These are phyloP conservation scores for Balearica regulorum DNA, from an alignment of 2,797 vertebrate genomes.

Conservation along the genomic window DNA sequence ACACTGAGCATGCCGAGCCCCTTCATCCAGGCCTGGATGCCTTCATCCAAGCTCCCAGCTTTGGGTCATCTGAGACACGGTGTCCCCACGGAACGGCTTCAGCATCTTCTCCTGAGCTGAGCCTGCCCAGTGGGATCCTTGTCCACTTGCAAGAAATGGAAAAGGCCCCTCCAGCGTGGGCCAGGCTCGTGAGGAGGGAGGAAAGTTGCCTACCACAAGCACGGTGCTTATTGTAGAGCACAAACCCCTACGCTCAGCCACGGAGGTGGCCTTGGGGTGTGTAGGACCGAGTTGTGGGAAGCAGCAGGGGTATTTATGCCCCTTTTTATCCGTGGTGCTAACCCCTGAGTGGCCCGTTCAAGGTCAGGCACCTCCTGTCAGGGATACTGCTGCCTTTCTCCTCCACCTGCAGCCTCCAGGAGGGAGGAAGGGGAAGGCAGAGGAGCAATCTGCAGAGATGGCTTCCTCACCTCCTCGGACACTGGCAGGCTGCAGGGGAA, in stretches of 20 bases:
- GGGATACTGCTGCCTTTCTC: neutral
- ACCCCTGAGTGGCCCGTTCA: accelerated
- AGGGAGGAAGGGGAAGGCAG: neutral
- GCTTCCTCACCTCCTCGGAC: neutral
- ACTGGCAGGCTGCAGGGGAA: neutral
- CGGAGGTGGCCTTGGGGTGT: neutral
- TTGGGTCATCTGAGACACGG: neutral
- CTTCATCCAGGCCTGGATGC: neutral
- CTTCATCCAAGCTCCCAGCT: neutral
- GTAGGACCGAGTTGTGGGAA: neutral
- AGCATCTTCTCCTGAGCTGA: neutral
- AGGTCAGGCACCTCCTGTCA: neutral
- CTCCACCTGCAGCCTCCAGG: neutral
- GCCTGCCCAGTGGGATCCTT: accelerated
- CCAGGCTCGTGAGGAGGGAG: neutral
- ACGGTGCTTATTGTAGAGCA: neutral
- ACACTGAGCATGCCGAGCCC: neutral
- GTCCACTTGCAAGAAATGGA: neutral
- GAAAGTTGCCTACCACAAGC: neutral
- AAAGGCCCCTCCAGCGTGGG: neutral
- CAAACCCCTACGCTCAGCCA: accelerated
- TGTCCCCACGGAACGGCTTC: neutral
- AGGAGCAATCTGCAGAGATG: neutral
- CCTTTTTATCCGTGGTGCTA: neutral
- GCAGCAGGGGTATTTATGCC: neutral